Base-by-base conservation (phyloP, 1,140 invertebrate genomes). In the Hyles euphorbiae region DNA sequence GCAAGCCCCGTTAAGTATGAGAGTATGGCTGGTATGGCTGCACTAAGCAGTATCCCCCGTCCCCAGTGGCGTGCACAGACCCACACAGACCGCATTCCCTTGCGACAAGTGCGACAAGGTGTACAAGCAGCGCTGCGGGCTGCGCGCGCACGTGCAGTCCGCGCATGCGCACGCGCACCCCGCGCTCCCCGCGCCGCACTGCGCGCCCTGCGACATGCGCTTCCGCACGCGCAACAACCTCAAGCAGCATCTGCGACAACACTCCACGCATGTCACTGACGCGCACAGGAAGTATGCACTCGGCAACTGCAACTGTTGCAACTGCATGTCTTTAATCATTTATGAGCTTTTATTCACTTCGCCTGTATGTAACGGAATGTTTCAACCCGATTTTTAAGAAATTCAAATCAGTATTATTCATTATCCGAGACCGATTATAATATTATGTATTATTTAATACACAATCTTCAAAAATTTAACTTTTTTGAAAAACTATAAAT, bases 51-150 rank as follows among this genome's bases (percentile, higher is more conserved):
- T 49, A 50, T n/a, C 22, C 22, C 22, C 52, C 34, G 0, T 40
- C 8, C n/a, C 40, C 61, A 83, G 83, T 7, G 76, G 75, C 32
- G 65, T 83, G 0, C 83, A 83, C 65, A 60, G 63, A 0, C 60
- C 74, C 8, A 72, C 72, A 0, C 59, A 51, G 0, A 71, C 76
- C 2, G 60, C 68, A 2, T 83, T 75, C 56, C 10, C 61, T 0
- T 83, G 81, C 53, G 53, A 56, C 0, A 6, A 50, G 0, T 86
- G 83, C 56, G 63, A 68, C 9, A 81, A 81, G 40, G 36, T 45
- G 2, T 86, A 81, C 68, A 51, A 60, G 3, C 65, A 68, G 0
- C 72, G 73, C 7, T 76, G 72, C 0, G 76, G 80, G 0, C 63
- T 83, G 2, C 48, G 50, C 0, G 60, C 70, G 0, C 83, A 86